These are phyloP conservation scores for Anoplius nigerrimus DNA, from an alignment of 2,888 invertebrate species.

Conservation along the genomic window DNA sequence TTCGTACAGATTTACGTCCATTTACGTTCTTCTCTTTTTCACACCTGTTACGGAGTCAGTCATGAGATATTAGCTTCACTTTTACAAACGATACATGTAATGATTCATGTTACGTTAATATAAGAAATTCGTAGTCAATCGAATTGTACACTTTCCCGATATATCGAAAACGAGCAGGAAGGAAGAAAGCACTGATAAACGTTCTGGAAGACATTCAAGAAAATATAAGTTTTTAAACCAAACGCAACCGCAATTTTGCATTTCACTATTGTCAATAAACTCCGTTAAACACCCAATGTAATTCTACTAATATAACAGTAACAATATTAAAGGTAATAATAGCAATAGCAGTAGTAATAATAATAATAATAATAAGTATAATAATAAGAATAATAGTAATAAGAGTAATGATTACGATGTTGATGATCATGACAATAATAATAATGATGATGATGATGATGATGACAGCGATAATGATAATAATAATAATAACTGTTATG, in stretches of 20 bases:
- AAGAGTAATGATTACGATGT: conserved; percentile 33
- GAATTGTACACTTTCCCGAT: too few species aligned
- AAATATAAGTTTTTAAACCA: conserved; percentile 2
- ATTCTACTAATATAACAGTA: conserved; percentile 13
- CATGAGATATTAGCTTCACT: too few species aligned
- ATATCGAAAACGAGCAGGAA: background rate
- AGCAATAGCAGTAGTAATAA: conserved; percentile 12
- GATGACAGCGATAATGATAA: conserved; percentile 25
- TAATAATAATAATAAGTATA: conserved; percentile 13
- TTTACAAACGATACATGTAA: too few species aligned
- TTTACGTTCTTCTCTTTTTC: too few species aligned
- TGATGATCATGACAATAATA: background rate
- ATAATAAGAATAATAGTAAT: conserved; percentile 23
- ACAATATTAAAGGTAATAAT: too few species aligned
- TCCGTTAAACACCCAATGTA: background rate
- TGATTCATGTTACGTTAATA: too few species aligned
- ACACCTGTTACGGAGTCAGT: too few species aligned
- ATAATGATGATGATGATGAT: conserved; percentile 7
- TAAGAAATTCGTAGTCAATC: too few species aligned
- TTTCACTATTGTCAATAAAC: too few species aligned
- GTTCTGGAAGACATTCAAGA: background rate
- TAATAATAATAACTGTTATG: conserved; percentile 25
- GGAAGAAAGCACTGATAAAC: background rate
- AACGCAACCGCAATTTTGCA: too few species aligned
- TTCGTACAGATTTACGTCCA: too few species aligned